A percentile compares a stretch with the other conserved stretches of the same genome.
These are phyloP conservation scores for Leptothorax acervorum DNA, from an alignment of 2,888 invertebrate genomes.

Conservation along the genomic window DNA sequence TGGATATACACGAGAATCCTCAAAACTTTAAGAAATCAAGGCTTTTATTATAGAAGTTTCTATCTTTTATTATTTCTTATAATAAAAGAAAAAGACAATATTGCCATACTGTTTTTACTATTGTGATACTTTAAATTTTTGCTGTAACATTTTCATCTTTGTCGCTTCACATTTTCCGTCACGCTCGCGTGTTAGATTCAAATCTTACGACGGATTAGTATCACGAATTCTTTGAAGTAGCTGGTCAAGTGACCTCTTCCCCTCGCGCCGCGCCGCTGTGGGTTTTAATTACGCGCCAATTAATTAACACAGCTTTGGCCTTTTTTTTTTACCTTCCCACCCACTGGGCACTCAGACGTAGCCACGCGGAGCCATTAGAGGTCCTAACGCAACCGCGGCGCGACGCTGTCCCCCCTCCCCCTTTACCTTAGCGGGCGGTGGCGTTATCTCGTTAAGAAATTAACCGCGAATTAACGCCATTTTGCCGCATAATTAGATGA, in stretches of 20 bases:
- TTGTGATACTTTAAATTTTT: not conserved
- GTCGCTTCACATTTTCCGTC: not conserved
- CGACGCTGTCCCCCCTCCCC: constrained; percentile 28
- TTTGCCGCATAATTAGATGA: constrained; percentile 77
- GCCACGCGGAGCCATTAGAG: constrained; percentile 74
- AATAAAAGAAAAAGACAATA: not conserved
- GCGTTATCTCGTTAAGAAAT: constrained; percentile 78
- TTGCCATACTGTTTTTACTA: not conserved
- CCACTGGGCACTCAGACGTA: constrained; percentile 64
- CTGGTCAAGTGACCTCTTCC: constrained; percentile 57
- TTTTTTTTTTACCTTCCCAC: constrained; percentile 58
- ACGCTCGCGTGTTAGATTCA: not conserved
- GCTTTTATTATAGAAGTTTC: not conserved
- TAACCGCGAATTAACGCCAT: constrained; percentile 77
- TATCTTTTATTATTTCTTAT: not conserved
- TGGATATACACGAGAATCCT: not conserved
- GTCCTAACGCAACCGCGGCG: constrained; percentile 70
- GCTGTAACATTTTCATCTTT: not conserved
- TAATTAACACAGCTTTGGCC: constrained; percentile 78
- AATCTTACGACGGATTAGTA: constrained; percentile 13
- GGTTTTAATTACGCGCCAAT: constrained; percentile 83
- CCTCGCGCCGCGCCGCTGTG: constrained; percentile 69
- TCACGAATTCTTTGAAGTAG: constrained; percentile 67
- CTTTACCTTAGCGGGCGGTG: constrained; percentile 55
- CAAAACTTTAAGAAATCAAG: not conserved